Evolutionary conservation across 2,888 invertebrate species (phyloP), one percentile per base, ranked within the genome.

Genomic region (Parnassius orleans): DNA sequence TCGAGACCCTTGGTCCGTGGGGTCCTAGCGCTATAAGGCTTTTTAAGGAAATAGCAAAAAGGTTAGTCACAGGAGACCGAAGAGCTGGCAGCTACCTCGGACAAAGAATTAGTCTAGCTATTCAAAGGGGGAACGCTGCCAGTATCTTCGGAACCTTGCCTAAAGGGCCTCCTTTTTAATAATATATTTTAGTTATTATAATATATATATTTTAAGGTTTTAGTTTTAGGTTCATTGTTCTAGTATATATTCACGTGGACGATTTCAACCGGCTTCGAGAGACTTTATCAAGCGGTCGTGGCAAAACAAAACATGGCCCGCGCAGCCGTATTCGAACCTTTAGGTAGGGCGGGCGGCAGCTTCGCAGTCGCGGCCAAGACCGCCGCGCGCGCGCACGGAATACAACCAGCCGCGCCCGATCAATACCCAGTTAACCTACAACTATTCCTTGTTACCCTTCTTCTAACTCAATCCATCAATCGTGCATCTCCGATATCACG

Each of bases 361-460:
- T n/a, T n/a, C 72, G 72, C 83, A 87, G 92, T 92, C 87, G 91
- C 89, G 90, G 90, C 90, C 80, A 75, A 84, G 74, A 83, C 83
- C 77, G 87, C 90, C 88, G 88, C 86, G 78, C 75, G 78, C 82
- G 91, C 87, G 85, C 84, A 83, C 82, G 75, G 74, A 76, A 69
- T 80, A 79, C 83, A 79, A 75, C 67, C 66, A 57, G 56, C 68
- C 78, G 78, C 78, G 79, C 71, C 68, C 81, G 84, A 86, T 88
- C 87, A 75, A 88, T 89, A 87, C 72, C 65, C 63, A 57, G 70
- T 67, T 73, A 79, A 78, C 74, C 73, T 72, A 60, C 56, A 64
- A 63, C 52, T 19, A 55, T 59, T 59, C 52, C 24, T 47, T 43
- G 59, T 61, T 48, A 66, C 66, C 63, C 58, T 57, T 57, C 12